A percentile compares a stretch with the other conserved stretches of the same genome.
These are phyloP conservation scores for Eumerus sabulonum DNA, from an alignment of 2,888 invertebrate species.

Conservation along the genomic window DNA sequence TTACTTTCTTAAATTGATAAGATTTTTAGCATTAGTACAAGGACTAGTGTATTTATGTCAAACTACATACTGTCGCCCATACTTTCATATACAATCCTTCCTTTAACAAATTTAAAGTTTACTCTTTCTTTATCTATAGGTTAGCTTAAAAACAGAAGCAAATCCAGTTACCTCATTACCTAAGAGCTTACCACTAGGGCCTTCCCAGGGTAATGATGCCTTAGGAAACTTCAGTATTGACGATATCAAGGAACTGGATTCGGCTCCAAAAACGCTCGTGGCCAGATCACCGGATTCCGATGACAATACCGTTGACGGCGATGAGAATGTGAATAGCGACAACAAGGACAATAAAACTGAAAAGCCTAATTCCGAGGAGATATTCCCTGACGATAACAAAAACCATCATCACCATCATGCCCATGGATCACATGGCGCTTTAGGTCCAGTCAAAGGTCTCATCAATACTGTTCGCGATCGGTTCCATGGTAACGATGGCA, in stretches of 20 bases:
- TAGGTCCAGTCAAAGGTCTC: slow-evolving; percentile 75
- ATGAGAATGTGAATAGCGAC: slow-evolving; percentile 19
- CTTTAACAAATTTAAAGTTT: not conserved
- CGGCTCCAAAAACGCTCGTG: slow-evolving; percentile 22
- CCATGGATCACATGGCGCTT: slow-evolving; percentile 53
- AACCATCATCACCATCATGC: slow-evolving; percentile 39
- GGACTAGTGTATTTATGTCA: too few relatives aligned
- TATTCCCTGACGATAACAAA: slow-evolving; percentile 19
- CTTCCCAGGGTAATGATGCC: slow-evolving; percentile 14
- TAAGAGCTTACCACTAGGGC: slow-evolving; percentile 17
- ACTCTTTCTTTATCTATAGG: slow-evolving; percentile 23
- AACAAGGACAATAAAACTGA: slow-evolving; percentile 40
- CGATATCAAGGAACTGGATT: slow-evolving; percentile 6
- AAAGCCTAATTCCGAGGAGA: slow-evolving; percentile 51
- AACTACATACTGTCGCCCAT: too few relatives aligned
- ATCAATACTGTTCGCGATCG: slow-evolving; percentile 22
- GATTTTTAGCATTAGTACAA: too few relatives aligned
- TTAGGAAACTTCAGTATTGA: slow-evolving; percentile 12
- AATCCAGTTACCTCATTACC: not conserved
- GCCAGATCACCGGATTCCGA: slow-evolving; percentile 51
- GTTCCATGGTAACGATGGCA: slow-evolving; percentile 72
- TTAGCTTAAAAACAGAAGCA: slow-evolving; percentile 52
- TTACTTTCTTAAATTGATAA: too few relatives aligned
- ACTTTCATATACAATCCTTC: too few relatives aligned
- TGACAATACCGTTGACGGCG: slow-evolving; percentile 53